Percentiles rank a stretch among this genome's conserved stretches.
phyloP scores from a whole-genome alignment of 1,140 invertebrate species.

The Hetaerina americana region DNA sequence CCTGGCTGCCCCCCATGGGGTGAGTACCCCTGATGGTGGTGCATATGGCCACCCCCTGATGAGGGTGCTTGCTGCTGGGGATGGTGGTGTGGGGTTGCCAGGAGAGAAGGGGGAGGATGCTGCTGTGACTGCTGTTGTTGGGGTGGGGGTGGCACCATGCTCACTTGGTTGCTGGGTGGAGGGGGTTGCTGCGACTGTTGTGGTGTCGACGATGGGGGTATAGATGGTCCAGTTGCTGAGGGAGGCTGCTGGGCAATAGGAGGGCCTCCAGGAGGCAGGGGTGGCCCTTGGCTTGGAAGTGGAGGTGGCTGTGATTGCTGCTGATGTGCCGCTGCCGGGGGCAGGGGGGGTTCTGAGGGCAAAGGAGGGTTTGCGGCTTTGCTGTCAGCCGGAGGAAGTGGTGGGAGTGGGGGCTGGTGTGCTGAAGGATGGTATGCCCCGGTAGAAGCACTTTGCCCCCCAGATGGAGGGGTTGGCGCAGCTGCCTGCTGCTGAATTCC shows the following conservation, averaged over 20 bases:
- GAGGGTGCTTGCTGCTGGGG: not conserved
- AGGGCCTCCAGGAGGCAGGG: too few species aligned
- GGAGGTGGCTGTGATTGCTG: conserved; percentile 26
- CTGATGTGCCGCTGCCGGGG: conserved; percentile 22
- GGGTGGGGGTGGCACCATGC: conserved; percentile 15
- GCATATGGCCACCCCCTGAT: not conserved
- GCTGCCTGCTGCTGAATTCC: conserved; percentile 1
- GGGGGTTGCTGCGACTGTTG: conserved; percentile 23
- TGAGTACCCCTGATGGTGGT: not conserved
- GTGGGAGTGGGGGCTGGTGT: conserved; percentile 25
- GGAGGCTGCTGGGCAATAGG: conserved; percentile 24
- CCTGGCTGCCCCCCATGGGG: too few species aligned
- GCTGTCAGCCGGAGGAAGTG: conserved; percentile 20
- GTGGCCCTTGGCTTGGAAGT: conserved; percentile 28
- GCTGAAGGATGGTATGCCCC: conserved; percentile 26
- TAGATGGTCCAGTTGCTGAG: conserved; percentile 9
- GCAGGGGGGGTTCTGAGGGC: conserved; percentile 28
- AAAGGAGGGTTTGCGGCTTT: not conserved
- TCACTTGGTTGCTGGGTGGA: conserved; percentile 25
- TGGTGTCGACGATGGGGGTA: conserved; percentile 18
- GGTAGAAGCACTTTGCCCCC: conserved; percentile 23
- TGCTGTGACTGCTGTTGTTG: conserved; percentile 18
- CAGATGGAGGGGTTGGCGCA: conserved; percentile 2
- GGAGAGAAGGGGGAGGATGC: conserved; percentile 29
- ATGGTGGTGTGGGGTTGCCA: not conserved